Evolutionary conservation across 1,140 invertebrate genomes (phyloP).

Genomic region (Drosophila bifasciata): DNA sequence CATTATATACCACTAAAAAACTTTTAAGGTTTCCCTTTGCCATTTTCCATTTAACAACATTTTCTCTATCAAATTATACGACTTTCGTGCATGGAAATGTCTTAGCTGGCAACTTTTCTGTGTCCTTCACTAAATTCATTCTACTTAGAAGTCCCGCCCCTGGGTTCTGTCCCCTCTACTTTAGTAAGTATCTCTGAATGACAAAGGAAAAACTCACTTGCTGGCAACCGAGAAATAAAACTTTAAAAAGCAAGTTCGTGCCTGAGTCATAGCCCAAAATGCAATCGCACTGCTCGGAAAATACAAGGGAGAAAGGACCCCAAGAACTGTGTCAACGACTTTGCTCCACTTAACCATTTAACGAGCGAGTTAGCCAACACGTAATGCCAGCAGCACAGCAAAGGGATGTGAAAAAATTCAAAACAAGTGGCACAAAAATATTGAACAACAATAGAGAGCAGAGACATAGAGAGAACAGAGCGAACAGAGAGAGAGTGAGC

Average conservation of each 20-base stretch:
- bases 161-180: no score
- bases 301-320: constrained; percentile 25
- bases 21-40: no score
- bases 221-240: constrained; percentile 13
- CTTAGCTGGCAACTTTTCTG: not conserved
- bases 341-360: constrained; percentile 81
- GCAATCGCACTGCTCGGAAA: constrained; percentile 38
- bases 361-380: constrained; percentile 78
- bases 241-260: constrained; percentile 29
- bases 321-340: constrained; percentile 79
- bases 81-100: no score
- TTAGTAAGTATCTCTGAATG: no score
- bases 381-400: constrained; percentile 65
- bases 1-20: no score
- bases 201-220: not conserved
- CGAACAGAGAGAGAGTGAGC: constrained; percentile 13
- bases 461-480: not conserved
- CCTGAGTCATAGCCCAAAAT: constrained; percentile 64
- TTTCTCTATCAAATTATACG: not conserved
- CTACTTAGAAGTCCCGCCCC: not conserved
- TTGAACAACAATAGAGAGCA: constrained; percentile 70
- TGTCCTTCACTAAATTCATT: not conserved
- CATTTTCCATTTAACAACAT: not conserved
- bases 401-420: constrained; percentile 74
- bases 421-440: constrained; percentile 79